Conservation (phyloP, 2,888 invertebrate genomes). For the Drosophila diplacantha region DNA sequence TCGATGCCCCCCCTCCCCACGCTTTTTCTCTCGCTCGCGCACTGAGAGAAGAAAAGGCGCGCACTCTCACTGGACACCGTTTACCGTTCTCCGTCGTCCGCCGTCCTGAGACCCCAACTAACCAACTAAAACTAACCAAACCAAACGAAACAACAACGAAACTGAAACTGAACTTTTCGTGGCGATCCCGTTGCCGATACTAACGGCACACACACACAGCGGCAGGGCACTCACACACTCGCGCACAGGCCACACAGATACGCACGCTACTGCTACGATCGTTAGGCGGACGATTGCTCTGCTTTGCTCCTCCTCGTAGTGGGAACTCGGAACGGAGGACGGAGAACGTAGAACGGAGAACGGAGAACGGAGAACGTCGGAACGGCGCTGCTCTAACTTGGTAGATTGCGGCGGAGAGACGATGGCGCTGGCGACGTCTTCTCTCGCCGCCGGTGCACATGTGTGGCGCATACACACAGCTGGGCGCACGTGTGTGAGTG, state of each 20-base stretch:
- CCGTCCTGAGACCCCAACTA: conserved; percentile 39
- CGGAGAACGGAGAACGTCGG: conserved; percentile 14
- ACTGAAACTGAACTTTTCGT: conserved; percentile 72
- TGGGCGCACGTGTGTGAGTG: conserved; percentile 24
- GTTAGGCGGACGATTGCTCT: conserved; percentile 51
- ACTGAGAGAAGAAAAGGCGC: conserved; percentile 26
- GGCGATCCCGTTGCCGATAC: conserved; percentile 72
- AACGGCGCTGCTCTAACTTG: conserved; percentile 63
- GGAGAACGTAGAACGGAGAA: conserved; percentile 12
- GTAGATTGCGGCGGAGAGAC: conserved; percentile 59
- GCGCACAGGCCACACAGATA: conserved; percentile 11
- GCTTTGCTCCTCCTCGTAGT: conserved; percentile 39
- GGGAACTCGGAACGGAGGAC: conserved; percentile 21
- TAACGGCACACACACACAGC: conserved; percentile 48
- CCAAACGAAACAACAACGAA: conserved; percentile 62
- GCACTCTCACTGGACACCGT: conserved; percentile 15
- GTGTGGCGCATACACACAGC: conserved; percentile 46
- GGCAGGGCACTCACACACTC: conserved; percentile 7
- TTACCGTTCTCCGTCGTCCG: conserved; percentile 24
- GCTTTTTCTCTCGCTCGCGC: conserved; percentile 3
- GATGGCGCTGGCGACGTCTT: conserved; percentile 18
- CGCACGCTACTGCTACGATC: conserved; percentile 61
- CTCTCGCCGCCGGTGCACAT: conserved; percentile 49
- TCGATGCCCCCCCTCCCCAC: background rate
- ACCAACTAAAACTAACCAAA: conserved; percentile 48